Evolutionary conservation across 2,888 invertebrate species (phyloP).

Genomic region (Pogonocherus hispidulus): DNA sequence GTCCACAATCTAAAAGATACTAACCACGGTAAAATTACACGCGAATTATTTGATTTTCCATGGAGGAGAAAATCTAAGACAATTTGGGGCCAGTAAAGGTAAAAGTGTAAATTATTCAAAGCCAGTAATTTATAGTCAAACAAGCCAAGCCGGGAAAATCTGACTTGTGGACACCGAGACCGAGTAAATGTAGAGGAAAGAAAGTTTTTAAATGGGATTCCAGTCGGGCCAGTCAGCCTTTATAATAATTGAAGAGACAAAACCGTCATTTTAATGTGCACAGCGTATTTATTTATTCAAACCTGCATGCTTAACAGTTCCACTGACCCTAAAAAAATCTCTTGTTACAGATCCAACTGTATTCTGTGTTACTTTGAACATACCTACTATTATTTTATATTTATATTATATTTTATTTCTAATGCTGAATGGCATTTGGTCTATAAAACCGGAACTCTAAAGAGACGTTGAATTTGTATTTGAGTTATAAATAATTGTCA

Average conservation of each 20-base stretch:
- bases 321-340: conserved; percentile 53
- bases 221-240: conserved; percentile 30
- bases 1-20: too few relatives aligned
- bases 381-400: background rate
- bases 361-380: conserved; percentile 20
- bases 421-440: too few relatives aligned
- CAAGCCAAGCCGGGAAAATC: background rate
- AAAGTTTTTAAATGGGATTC: conserved; percentile 44
- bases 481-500: too few relatives aligned
- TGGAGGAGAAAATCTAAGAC: too few relatives aligned
- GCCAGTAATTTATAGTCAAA: background rate
- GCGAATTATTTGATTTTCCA: too few relatives aligned
- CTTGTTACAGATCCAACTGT: conserved; percentile 30
- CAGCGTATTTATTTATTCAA: conserved; percentile 47
- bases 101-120: conserved; percentile 1
- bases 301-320: conserved; percentile 49
- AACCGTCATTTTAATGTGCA: conserved; percentile 45
- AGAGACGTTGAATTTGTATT: too few relatives aligned
- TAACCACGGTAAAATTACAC: too few relatives aligned
- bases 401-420: too few relatives aligned
- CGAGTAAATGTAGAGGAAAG: conserved; percentile 29
- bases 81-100: background rate
- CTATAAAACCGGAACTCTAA: too few relatives aligned
- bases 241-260: conserved; percentile 37
- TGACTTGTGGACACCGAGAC: background rate